These are phyloP conservation scores for Melospiza georgiana DNA, from an alignment of 2,113 vertebrate genomes.

Conservation along the genomic window DNA sequence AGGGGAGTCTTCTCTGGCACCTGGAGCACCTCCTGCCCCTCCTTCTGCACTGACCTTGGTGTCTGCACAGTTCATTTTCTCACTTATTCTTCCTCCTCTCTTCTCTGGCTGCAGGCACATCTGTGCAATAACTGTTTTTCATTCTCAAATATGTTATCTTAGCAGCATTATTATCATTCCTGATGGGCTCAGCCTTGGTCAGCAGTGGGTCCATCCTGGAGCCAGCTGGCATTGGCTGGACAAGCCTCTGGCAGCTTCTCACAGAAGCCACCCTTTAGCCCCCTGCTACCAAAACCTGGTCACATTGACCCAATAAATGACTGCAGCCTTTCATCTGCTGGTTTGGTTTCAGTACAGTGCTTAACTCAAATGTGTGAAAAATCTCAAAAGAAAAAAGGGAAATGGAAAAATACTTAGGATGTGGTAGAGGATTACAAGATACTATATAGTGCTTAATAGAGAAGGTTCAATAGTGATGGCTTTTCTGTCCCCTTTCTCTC, in stretches of 20 bases:
- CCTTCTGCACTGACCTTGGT: neutral
- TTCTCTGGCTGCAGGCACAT: neutral
- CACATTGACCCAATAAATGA: neutral
- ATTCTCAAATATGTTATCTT: neutral
- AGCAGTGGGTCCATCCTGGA: neutral
- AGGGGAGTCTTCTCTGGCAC: neutral
- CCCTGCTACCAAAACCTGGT: neutral
- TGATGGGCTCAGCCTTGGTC: neutral
- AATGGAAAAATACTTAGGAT: neutral
- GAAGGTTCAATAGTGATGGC: neutral
- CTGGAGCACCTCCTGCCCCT: neutral
- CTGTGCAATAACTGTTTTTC: neutral
- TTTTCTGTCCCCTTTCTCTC: neutral
- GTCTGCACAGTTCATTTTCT: neutral
- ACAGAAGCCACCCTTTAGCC: neutral
- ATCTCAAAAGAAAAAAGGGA: neutral
- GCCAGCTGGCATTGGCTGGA: neutral
- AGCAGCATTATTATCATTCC: neutral
- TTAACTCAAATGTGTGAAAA: neutral
- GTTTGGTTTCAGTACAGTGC: neutral
- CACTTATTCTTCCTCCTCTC: neutral
- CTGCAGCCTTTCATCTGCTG: neutral
- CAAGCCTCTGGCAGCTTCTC: neutral
- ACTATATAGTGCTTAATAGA: neutral
- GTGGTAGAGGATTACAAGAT: neutral